Evolutionary conservation across 1,140 invertebrate genomes (phyloP), one percentile per base, ranked within the genome.

Genomic region (Drosophila hydei): DNA sequence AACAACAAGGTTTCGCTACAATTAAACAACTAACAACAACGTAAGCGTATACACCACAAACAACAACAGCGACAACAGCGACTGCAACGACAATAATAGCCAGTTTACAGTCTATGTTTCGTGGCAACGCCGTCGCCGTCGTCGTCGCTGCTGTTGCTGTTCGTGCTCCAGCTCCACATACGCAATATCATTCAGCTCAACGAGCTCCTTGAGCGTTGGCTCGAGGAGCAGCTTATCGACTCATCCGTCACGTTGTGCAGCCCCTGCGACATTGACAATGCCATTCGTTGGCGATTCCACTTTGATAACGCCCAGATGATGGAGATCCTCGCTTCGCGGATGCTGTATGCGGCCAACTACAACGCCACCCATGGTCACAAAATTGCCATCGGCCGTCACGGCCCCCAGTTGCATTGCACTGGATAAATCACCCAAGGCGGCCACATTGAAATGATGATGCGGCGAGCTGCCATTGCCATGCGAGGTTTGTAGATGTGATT

Each of bases 11-110:
- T 75, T 72, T 84, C 77, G 84, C 84, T 88, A 88, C 84, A 84
- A 84, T 79, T 88, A 89, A 84, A 89, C 84, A 84, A 88, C 84
- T 89, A 88, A 88, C 84, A 88, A 88, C 84, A 89, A 89, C 75
- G 67, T 85, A 85, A 87, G 81, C 81, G 81, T 85, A 83, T 68
- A 77, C 80, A 80, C 69, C 74, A 74, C 56, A 55, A 62, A 58
- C 51, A 71, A 64, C 54, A 52, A 42, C 47, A 38, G 27, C 7
- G 67, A 11, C 9, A 59, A 36, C 54, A 52, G 30, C 30, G 33
- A 30, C 9, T 16, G 33, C 51, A 52, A 25, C 5, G 52, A 45
- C 21, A 27, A 42, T 14, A 33, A 11, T 33, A 11, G 11, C 30
- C 30, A 33, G 30, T 33, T 11, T 3, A 36, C 19, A 16, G 52